These are phyloP conservation scores for Apteryx owenii DNA, from an alignment of 2,113 vertebrate genomes.

Conservation along the genomic window DNA sequence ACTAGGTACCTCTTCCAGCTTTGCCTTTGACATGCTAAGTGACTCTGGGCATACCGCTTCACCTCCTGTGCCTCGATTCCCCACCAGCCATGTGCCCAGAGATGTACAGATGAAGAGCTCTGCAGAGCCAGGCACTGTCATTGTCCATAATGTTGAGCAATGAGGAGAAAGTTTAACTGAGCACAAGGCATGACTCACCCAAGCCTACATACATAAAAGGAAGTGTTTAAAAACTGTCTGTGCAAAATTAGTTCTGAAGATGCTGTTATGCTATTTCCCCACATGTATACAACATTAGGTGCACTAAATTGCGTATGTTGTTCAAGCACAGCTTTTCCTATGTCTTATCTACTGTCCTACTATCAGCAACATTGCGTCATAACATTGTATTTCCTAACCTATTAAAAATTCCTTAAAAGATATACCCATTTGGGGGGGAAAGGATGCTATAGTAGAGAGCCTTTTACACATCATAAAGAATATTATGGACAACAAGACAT, in stretches of 20 bases:
- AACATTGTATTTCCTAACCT: neutral
- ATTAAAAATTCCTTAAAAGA: neutral
- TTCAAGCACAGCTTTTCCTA: neutral
- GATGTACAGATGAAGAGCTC: neutral
- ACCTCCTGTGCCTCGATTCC: neutral
- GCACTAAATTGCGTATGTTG: neutral
- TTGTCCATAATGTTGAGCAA: constrained; percentile 34
- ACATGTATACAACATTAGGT: neutral
- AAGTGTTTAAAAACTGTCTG: constrained; percentile 25
- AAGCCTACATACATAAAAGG: constrained; percentile 29
- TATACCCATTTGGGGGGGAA: neutral
- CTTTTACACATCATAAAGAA: neutral
- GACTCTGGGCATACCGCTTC: neutral
- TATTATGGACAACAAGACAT: neutral
- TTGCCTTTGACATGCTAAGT: neutral
- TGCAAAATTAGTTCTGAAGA: constrained; percentile 26
- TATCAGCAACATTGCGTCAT: neutral
- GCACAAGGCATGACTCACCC: constrained; percentile 34
- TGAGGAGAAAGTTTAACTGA: constrained; percentile 50
- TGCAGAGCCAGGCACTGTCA: neutral
- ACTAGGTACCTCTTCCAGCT: neutral
- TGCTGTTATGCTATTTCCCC: neutral
- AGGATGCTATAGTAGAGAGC: neutral
- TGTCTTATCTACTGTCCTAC: neutral
- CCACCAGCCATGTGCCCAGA: neutral